Base-by-base conservation (phyloP, 2,888 invertebrate genomes). In the Conistra vaccinii region DNA sequence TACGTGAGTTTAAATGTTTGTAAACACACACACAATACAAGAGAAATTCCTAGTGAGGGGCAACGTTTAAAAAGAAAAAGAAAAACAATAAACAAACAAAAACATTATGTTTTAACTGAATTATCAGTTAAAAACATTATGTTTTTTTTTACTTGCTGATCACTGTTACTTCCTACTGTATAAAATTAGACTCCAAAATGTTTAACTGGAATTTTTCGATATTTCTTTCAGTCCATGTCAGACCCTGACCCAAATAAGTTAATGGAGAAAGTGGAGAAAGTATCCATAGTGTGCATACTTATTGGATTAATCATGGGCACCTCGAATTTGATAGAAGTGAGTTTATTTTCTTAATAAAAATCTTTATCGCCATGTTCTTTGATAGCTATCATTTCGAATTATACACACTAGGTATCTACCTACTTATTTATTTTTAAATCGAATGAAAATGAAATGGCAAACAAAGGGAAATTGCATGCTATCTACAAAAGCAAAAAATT, bases 221-320 rank as follows among this genome's bases (percentile, higher is more conserved):
- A 20, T 60, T 42, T 69, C 7, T 89, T 90, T 69, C 85, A 93
- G 93, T 86, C 92, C 4, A 89, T 93, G 92, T 91, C 93, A 7
- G 83, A 88, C 71, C 84, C 90, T 23, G 86, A 93, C 78, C 63
- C 89, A 3, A 81, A 85, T 32, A 80, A 81, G 29, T 69, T 93
- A 45, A 90, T 92, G 90, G 84, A 81, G 14, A 91, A 91, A 87
- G 93, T 91, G 42, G 84, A 88, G 42, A 76, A 65, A 39, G 87
- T 93, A 45, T 88, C 92, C 0, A 12, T 87, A 39, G 60, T 86
- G 7, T 92, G 92, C 76, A 45, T 93, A 17, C 3, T 84, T 0
- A 88, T 92, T 76, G 93, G 93, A 63, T 35, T 91, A 9, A 82
- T 91, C 5, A 90, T 92, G 89, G 93, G 92, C 9, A 35, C 88